Base-by-base conservation (phyloP, 92 coral and sea anemone genomes). In the Palythoa heliodiscus region DNA sequence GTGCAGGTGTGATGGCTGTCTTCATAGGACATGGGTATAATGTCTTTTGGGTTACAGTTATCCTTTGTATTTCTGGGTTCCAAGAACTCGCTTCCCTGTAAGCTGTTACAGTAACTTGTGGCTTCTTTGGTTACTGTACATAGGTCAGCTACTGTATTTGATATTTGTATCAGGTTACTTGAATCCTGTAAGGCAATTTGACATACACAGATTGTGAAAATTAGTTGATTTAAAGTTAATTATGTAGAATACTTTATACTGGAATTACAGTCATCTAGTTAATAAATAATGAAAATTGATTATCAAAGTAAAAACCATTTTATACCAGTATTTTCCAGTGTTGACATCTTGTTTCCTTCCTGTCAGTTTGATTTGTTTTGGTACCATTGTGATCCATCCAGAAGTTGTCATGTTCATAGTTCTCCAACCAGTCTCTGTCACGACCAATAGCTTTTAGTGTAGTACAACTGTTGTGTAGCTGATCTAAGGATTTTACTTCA, bases 321-420 rank as follows among this genome's bases (percentile, higher is more conserved):
- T 52, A 5, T 25, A 52, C 67, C 81, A 76, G 14, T 54, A 40
- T 2, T 14, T 25, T 76, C 67, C 81, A 76, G 6, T 54, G 67
- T 2, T 14, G 52, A 80, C 50, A 43, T 12, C 13, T 8, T 11
- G 23, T 14, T 40, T 13, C 64, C 84, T 63, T 61, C 11, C 29
- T 64, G 23, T 23, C 43, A 39, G 8, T 39, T 61, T 22, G 71
- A 4, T 54, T 55, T 14, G 81, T 54, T 48, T 80, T 43, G 66
- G 11, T 14, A 24, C 24, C 47, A 80, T 20, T 52, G 38, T 80
- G 43, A 23, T 80, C 84, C 84, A 64, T 80, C 84, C 84, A 80
- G 73, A 80, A 80, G 17, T 67, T 70, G 47, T 80, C 84, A 39
- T 64, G 60, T 64, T 67, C 84, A 67, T 64, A 80, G 72, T 47